Evolutionary conservation across 2,888 invertebrate genomes (phyloP).

Genomic region (Apamea epomidion): DNA sequence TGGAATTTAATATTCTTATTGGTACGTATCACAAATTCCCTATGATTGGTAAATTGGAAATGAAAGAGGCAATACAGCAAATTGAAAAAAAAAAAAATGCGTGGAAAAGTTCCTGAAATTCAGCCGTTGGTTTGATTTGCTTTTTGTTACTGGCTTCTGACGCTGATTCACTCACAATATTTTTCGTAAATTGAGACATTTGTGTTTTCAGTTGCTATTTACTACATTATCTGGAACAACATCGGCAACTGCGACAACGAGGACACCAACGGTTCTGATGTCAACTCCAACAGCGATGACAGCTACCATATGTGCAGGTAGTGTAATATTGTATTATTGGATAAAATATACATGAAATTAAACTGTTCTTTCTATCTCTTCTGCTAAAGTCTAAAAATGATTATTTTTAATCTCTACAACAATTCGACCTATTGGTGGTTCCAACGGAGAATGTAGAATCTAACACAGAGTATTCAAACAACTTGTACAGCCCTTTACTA

Average conservation of each 20-base stretch:
- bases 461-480: not conserved
- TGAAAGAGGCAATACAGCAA: slow-evolving; percentile 11
- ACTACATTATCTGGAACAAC: slow-evolving; percentile 94
- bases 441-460: not conserved
- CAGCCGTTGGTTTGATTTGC: not conserved
- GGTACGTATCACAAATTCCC: slow-evolving; percentile 82
- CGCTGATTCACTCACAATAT: not conserved
- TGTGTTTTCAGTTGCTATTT: slow-evolving; percentile 91
- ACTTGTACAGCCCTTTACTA: not conserved
- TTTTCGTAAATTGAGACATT: not conserved
- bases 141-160: not conserved
- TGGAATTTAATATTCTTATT: slow-evolving; percentile 95
- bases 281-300: slow-evolving; percentile 78
- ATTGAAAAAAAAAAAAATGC: not conserved
- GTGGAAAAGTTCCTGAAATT: not conserved
- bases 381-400: not conserved
- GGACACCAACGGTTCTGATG: slow-evolving; percentile 78
- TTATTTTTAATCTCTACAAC: not conserved
- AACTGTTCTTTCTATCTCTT: not conserved
- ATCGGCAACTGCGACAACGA: slow-evolving; percentile 91
- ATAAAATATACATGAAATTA: not conserved
- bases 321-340: not conserved
- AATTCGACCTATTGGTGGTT: not conserved
- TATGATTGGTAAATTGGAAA: slow-evolving; percentile 33
- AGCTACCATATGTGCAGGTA: slow-evolving; percentile 83